phyloP scores from a whole-genome alignment of 2,888 invertebrate genomes.

The Eudemis profundana region DNA sequence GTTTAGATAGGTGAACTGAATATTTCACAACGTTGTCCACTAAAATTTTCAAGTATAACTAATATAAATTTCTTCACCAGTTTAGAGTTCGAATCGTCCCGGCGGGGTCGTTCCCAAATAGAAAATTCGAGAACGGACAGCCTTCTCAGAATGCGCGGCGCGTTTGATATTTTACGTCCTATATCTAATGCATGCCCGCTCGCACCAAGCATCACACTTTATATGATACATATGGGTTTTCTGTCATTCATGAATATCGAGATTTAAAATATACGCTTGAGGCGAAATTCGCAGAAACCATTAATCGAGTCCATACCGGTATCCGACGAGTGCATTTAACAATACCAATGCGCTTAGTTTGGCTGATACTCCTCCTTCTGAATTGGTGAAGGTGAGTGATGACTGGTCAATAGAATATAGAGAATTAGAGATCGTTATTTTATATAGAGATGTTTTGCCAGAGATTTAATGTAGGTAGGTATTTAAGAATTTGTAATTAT shows the following conservation, averaged over 20 bases:
- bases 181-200: constrained; percentile 65
- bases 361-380: no score
- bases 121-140: constrained; percentile 47
- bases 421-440: no score
- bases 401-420: no score
- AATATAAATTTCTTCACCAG: constrained; percentile 51
- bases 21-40: constrained; percentile 19
- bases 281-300: constrained; percentile 17
- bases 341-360: neutral
- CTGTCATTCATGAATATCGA: constrained; percentile 42
- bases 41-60: constrained; percentile 29
- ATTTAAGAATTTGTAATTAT: no score
- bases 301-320: neutral
- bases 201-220: constrained; percentile 59
- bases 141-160: constrained; percentile 58
- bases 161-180: constrained; percentile 66
- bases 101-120: constrained; percentile 57
- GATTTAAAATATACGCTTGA: constrained; percentile 31
- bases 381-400: no score
- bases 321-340: neutral
- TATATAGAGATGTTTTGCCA: no score
- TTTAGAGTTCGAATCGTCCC: constrained; percentile 57
- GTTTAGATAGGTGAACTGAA: constrained; percentile 5
- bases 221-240: constrained; percentile 39
- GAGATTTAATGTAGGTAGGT: no score